Base-by-base conservation (phyloP, 2,113 vertebrate species). In the Gymnorhina tibicen region DNA sequence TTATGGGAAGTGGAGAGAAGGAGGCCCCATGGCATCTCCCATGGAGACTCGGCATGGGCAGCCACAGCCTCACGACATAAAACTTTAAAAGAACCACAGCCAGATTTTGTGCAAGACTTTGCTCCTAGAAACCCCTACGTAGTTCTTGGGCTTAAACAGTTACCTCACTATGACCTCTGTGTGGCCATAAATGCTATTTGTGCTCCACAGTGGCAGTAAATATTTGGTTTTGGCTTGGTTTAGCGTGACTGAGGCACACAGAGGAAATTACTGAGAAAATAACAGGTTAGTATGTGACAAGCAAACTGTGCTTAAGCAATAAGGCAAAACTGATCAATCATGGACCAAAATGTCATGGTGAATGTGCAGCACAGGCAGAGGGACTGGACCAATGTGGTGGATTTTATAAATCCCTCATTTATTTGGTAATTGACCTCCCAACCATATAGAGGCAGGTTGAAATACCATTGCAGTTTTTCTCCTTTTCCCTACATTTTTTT, bases 261-360 rank as follows among this genome's bases (percentile, higher is more conserved):
- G 60, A 72, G 74, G 53, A 85, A 93, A 85, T 44, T 16, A 41
- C 74, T 20, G 58, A 79, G 74, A 89, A 95, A 93, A 94, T 59
- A 68, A 53, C 37, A 76, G 56, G 37, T 64, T 83, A 90, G 47
- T 0, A 2, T 9, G 26, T 2, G 9, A 79, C 78, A 87, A 85
- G 59, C 52, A 82, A 78, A 76, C 49, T 32, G 35, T 44, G 66
- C 49, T 79, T 91, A 72, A 87, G 69, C 56, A 85, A 66, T 37
- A 85, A 63, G 62, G 70, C 56, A 87, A 89, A 96, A 85, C 37
- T 5, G 67, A 79, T 93, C 87, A 63, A 20, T 47, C 78, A 33
- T n/a, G 58, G 44, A 50, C 53, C 49, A 47, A 73, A 93, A 76
- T 42, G 70, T 73, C 88, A 73, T 1, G 2, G 46, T 68, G 46